These are phyloP conservation scores for Mellivora capensis DNA, from an alignment of 2,113 vertebrate genomes.

Conservation along the genomic window DNA sequence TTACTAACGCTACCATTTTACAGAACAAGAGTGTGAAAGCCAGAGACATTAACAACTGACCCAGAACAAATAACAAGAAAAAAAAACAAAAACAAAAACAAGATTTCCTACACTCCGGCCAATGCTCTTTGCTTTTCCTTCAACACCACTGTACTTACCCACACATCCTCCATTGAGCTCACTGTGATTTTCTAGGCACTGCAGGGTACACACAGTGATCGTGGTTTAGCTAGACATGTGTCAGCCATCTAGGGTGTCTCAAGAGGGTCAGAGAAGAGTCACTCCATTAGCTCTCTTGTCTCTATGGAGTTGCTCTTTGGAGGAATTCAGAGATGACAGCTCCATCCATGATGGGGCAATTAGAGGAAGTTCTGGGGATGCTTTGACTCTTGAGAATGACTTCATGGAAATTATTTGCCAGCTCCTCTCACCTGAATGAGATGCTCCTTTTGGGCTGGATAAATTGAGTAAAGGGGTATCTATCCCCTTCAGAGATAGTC, in stretches of 20 bases:
- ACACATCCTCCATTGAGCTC: background rate
- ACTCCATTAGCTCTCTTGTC: background rate
- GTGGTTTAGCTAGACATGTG: background rate
- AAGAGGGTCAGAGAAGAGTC: background rate
- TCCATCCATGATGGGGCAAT: background rate
- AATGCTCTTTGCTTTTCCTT: background rate
- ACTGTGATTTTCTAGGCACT: too few relatives aligned
- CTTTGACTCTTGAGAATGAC: background rate
- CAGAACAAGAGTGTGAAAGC: background rate
- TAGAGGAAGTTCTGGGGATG: background rate
- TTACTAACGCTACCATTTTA: background rate
- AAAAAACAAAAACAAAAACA: too few relatives aligned
- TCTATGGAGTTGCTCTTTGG: background rate
- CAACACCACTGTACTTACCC: background rate
- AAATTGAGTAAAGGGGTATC: background rate
- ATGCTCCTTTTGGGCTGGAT: background rate
- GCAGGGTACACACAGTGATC: fast-evolving
- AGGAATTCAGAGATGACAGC: background rate
- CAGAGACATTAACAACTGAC: background rate
- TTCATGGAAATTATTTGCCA: background rate
- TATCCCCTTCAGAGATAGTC: background rate
- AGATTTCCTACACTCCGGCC: background rate
- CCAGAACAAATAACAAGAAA: background rate
- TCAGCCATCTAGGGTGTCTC: background rate
- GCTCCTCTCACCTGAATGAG: background rate